Evolutionary conservation across 2,113 vertebrate species (phyloP), one percentile per base, ranked within the genome.

Genomic region (Malurus elegans): DNA sequence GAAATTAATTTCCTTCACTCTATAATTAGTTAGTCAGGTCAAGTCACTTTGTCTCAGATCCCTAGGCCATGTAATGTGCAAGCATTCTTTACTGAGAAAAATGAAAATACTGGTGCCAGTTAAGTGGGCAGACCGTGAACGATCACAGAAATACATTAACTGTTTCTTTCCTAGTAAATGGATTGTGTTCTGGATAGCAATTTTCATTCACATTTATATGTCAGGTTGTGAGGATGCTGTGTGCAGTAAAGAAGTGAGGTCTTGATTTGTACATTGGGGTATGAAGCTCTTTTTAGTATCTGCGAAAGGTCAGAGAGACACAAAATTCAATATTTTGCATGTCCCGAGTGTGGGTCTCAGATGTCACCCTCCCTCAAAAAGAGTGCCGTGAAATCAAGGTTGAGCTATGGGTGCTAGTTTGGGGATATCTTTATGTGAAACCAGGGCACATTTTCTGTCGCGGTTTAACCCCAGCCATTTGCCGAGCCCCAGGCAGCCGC

Each of bases 1-100:
- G 72, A 94, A 94, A 88, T 88, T 79, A 51, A 90, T 86, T 90
- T 92, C 42, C 56, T 88, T 88, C 64, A 36, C 26, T 80, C 54
- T 65, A 2, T 66, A 86, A 78, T 86, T 86, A 96, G 51, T 60
- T 56, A 70, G 51, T 7, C 6, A 92, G 69, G 56, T 84, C 72
- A 93, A 28, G 44, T 74, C 0, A 0, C 57, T 79, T 80, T 84
- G 72, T 78, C 84, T 91, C 38, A 56, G 60, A 62, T 51, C 47
- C 47, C n/a, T 73, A 12, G 44, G 47, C 44, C 47, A 23, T n/a
- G 34, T n/a, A 56, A 91, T 2, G 1, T 48, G 45, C 29, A 81
- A 57, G n/a, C 7, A 44, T 56, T 86, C 44, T 86, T 92, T 60
- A 51, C 36, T 61, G 53, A 73, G 62, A 62, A 73, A 92, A 95